Conservation (phyloP, 1,140 invertebrate genomes). For the Lutraria rhynchaena region DNA sequence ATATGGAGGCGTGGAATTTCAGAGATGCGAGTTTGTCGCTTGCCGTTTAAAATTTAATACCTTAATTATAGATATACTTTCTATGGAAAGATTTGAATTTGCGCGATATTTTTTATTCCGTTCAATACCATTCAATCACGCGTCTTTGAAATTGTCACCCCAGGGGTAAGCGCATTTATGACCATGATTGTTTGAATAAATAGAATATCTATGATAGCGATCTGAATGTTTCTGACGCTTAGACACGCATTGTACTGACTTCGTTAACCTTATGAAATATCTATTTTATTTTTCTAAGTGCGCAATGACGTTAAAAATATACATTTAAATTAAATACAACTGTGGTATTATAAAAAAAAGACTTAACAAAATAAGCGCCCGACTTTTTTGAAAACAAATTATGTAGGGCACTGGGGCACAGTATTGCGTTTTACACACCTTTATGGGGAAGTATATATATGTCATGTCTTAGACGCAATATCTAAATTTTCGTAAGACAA, state of each 20-base stretch:
- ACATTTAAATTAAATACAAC: no score
- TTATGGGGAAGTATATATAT: no score
- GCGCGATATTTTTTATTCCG: slow-evolving; percentile 2
- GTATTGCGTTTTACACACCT: no score
- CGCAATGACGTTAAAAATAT: no score
- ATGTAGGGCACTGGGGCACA: no score
- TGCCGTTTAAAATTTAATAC: no score
- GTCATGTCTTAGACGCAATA: no score
- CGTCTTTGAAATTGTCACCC: slow-evolving; percentile 8
- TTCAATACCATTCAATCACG: slow-evolving; percentile 12
- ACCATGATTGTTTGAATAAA: slow-evolving; percentile 15
- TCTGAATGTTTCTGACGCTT: neutral
- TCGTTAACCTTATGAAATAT: neutral
- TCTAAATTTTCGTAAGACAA: no score
- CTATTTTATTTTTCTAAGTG: neutral
- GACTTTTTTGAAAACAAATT: neutral
- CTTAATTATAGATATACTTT: no score
- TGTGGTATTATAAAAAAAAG: no score
- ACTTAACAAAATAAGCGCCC: slow-evolving; percentile 1
- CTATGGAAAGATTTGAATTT: slow-evolving; percentile 2
- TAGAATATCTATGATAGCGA: slow-evolving; percentile 1
- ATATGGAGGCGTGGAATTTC: no score
- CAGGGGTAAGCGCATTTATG: slow-evolving; percentile 10
- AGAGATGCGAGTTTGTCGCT: no score
- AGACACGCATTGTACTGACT: neutral